These are phyloP conservation scores for Leptinotarsa undecemlineata DNA, from an alignment of 1,140 invertebrate genomes.

Conservation along the genomic window DNA sequence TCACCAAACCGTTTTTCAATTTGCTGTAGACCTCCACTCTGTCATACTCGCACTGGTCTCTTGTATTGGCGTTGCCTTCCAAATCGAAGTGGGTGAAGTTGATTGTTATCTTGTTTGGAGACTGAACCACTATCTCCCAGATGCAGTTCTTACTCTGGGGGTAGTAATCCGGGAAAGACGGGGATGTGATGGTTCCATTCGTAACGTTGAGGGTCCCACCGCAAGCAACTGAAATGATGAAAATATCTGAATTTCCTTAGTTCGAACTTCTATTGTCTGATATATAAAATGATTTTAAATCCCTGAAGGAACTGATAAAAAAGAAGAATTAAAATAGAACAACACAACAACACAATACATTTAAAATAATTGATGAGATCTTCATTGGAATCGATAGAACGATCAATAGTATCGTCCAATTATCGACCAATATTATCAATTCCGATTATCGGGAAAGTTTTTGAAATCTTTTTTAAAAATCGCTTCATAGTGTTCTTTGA, in stretches of 20 bases:
- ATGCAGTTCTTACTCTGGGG: constrained; percentile 93
- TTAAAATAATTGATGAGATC: no score
- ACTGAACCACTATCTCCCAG: constrained; percentile 94
- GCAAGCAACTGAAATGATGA: constrained; percentile 80
- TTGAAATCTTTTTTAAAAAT: no score
- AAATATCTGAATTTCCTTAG: not conserved
- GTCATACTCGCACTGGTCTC: constrained; percentile 96
- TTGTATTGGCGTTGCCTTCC: constrained; percentile 91
- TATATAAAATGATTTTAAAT: no score
- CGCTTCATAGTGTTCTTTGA: no score
- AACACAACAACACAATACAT: no score
- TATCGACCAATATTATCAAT: no score
- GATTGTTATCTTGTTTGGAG: constrained; percentile 91
- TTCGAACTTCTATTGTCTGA: no score
- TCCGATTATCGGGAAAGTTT: no score
- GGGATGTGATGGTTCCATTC: constrained; percentile 92
- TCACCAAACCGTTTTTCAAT: constrained; percentile 73
- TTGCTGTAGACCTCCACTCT: constrained; percentile 88
- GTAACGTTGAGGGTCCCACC: constrained; percentile 84
- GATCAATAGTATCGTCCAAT: no score
- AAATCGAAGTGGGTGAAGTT: constrained; percentile 98
- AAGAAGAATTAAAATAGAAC: no score
- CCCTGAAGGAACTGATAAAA: no score
- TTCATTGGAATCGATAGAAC: no score
- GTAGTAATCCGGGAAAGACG: constrained; percentile 94